Evolutionary conservation across 2,113 vertebrate species (phyloP).

Genomic region (Rhagologus leucostigma): DNA sequence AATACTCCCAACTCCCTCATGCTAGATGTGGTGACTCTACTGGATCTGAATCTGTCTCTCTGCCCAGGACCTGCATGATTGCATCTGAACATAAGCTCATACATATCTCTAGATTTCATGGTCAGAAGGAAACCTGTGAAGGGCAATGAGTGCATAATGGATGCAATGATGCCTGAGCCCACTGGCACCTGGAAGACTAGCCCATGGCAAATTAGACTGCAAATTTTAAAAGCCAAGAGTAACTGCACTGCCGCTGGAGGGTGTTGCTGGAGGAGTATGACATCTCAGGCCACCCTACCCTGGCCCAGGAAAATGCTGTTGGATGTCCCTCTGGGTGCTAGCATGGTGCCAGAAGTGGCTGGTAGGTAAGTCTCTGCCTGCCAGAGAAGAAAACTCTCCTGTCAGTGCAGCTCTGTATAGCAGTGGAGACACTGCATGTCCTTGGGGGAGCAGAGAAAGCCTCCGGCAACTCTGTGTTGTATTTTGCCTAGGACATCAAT

Average conservation of each 20-base stretch:
- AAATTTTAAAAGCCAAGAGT: neutral
- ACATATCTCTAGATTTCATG: neutral
- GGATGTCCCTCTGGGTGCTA: neutral
- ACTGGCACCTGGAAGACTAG: neutral
- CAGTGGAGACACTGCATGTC: accelerated
- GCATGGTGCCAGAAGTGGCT: neutral
- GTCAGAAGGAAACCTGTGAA: neutral
- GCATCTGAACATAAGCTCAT: neutral
- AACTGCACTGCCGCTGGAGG: neutral
- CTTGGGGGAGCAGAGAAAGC: neutral
- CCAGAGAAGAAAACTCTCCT: neutral
- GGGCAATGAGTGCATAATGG: neutral
- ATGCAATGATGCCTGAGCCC: neutral
- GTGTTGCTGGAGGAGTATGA: neutral
- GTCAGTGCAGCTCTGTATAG: neutral
- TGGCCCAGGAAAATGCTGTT: neutral
- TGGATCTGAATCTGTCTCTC: neutral
- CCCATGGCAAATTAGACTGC: neutral
- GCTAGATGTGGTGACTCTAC: neutral
- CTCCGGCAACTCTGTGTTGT: neutral
- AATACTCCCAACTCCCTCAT: neutral
- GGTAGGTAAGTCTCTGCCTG: neutral
- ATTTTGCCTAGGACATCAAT: neutral
- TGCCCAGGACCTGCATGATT: neutral
- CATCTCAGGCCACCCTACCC: neutral